phyloP scores from a whole-genome alignment of 1,140 invertebrate species.

The Saccostrea cuccullata region DNA sequence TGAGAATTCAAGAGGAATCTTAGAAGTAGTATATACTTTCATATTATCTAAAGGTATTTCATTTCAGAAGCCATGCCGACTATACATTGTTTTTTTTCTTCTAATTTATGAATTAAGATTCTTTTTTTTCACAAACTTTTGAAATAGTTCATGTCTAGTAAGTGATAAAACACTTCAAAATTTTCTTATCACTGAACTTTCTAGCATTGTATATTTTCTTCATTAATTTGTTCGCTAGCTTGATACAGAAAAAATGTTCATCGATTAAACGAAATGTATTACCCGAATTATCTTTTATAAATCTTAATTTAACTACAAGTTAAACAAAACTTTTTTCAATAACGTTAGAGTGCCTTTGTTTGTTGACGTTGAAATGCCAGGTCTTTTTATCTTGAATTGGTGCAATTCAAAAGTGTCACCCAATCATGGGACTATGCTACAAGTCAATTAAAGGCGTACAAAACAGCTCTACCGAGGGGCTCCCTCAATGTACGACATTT shows the following conservation, averaged over 20 bases:
- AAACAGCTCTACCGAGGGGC: background rate
- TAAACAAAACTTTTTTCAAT: conserved; percentile 38
- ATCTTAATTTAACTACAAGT: conserved; percentile 33
- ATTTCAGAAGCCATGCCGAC: background rate
- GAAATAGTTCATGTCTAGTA: background rate
- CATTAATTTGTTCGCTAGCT: background rate
- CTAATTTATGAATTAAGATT: background rate
- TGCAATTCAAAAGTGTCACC: conserved; percentile 33
- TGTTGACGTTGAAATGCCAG: conserved; percentile 32
- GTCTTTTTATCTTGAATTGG: conserved; percentile 46
- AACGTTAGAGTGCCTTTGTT: conserved; percentile 30
- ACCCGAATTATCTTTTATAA: conserved; percentile 40
- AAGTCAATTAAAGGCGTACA: conserved; percentile 25
- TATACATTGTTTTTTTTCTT: background rate
- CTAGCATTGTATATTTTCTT: conserved; percentile 13
- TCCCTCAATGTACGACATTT: conserved; percentile 8
- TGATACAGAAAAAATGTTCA: conserved; percentile 28
- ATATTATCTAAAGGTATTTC: background rate
- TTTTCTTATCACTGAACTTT: conserved; percentile 32
- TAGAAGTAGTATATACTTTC: background rate
- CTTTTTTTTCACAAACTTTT: background rate
- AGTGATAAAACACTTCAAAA: background rate
- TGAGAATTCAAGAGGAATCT: conserved; percentile 50
- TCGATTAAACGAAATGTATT: conserved; percentile 37
- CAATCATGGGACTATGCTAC: background rate